Conservation (phyloP, 2,113 vertebrate species). For the Tachysurus vachellii region DNA sequence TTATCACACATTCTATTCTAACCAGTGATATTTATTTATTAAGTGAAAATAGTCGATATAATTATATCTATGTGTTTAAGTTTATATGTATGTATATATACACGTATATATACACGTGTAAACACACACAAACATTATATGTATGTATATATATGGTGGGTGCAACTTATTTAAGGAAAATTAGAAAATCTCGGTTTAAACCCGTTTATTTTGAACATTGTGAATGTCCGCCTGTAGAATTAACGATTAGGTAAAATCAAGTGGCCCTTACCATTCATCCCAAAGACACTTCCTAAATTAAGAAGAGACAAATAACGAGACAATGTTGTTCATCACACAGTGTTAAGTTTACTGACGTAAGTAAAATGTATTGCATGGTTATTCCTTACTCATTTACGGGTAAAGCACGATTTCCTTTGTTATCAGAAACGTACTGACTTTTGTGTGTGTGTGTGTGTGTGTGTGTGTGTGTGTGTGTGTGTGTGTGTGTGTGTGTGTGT, state of each 20-base stretch:
- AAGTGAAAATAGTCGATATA: neutral
- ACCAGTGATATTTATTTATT: too few relatives aligned
- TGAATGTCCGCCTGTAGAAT: neutral
- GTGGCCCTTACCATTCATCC: neutral
- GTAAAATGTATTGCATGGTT: neutral
- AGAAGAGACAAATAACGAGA: neutral
- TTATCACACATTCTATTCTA: neutral
- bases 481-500: neutral
- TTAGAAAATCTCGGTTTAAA: too few relatives aligned
- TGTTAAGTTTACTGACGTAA: neutral
- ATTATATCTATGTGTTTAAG: neutral
- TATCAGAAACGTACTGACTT: constrained; percentile 23
- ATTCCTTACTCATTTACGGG: neutral
- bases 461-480: neutral
- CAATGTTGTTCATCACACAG: neutral
- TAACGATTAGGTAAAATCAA: neutral
- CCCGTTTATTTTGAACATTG: neutral
- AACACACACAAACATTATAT: neutral
- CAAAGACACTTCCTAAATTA: neutral
- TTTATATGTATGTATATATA: neutral
- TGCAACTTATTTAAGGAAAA: too few relatives aligned
- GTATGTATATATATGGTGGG: too few relatives aligned
- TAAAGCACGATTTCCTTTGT: constrained; percentile 15
- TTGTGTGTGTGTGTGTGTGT: too few relatives aligned
- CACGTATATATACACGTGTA: neutral